Evolutionary conservation across 2,888 invertebrate genomes (phyloP).

Genomic region (Apamea sordens): DNA sequence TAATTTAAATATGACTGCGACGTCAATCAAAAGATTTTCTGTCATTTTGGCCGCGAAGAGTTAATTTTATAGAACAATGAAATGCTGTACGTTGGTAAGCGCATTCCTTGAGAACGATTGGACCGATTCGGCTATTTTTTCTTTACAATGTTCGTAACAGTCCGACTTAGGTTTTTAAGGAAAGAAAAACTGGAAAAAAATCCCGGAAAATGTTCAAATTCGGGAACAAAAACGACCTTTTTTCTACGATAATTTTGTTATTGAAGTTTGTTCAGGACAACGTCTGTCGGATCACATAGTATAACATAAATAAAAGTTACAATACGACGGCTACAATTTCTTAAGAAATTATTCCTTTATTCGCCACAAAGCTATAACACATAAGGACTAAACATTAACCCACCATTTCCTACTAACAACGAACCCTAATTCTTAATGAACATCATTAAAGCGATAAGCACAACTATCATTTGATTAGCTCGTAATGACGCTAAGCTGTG

Average conservation of each 20-base stretch:
- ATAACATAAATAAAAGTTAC: background rate
- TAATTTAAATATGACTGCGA: background rate
- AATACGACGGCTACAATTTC: background rate
- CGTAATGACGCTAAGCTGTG: constrained; percentile 73
- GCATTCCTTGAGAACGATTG: too few species aligned
- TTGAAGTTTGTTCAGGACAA: too few species aligned
- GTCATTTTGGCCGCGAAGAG: background rate
- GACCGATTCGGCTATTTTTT: too few species aligned
- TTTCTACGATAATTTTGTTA: too few species aligned
- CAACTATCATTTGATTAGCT: constrained; percentile 66
- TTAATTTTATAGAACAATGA: background rate
- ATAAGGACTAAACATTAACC: background rate
- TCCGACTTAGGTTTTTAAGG: too few species aligned
- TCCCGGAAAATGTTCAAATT: too few species aligned
- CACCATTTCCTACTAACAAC: constrained; percentile 21
- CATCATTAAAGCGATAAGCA: constrained; percentile 63
- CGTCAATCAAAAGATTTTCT: background rate
- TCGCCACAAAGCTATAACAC: background rate
- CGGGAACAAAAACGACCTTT: too few species aligned
- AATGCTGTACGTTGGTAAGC: too few species aligned
- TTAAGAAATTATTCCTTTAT: background rate
- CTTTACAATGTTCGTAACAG: too few species aligned
- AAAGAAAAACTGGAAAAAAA: too few species aligned
- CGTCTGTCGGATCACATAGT: background rate
- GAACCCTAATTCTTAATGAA: constrained; percentile 55